phyloP scores from a whole-genome alignment of 2,888 invertebrate species.

The Sussaba pulchella region DNA sequence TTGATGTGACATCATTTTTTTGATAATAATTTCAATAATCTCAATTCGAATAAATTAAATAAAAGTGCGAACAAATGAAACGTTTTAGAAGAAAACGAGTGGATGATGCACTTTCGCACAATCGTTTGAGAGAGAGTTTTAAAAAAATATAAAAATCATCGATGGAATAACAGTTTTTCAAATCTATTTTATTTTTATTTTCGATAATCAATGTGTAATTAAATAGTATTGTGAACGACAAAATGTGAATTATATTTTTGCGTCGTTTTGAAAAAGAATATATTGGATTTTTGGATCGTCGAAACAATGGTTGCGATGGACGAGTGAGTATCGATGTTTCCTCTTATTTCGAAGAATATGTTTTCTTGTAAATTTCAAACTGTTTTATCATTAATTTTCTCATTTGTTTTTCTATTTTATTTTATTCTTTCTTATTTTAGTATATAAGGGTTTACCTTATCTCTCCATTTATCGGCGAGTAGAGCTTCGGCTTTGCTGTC shows the following conservation, averaged over 20 bases:
- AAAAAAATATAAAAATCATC: neutral
- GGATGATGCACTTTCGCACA: slow-evolving; percentile 72
- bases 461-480: no score
- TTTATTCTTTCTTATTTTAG: no score
- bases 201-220: slow-evolving; percentile 1
- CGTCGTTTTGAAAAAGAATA: slow-evolving; percentile 10
- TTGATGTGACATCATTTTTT: neutral
- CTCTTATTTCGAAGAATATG: no score
- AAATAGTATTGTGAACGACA: slow-evolving; percentile 69
- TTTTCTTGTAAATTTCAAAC: no score
- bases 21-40: neutral
- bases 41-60: slow-evolving; percentile 9
- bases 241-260: slow-evolving; percentile 71
- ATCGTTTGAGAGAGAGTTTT: slow-evolving; percentile 67
- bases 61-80: slow-evolving; percentile 70
- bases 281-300: slow-evolving; percentile 27
- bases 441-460: no score
- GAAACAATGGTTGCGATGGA: slow-evolving; percentile 52
- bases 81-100: slow-evolving; percentile 72
- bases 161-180: neutral
- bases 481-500: no score
- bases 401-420: no score
- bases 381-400: no score
- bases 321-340: slow-evolving; percentile 49
- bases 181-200: slow-evolving; percentile 2